These are phyloP conservation scores for Parnassius mnemosyne DNA, from an alignment of 2,888 invertebrate species.

Conservation along the genomic window DNA sequence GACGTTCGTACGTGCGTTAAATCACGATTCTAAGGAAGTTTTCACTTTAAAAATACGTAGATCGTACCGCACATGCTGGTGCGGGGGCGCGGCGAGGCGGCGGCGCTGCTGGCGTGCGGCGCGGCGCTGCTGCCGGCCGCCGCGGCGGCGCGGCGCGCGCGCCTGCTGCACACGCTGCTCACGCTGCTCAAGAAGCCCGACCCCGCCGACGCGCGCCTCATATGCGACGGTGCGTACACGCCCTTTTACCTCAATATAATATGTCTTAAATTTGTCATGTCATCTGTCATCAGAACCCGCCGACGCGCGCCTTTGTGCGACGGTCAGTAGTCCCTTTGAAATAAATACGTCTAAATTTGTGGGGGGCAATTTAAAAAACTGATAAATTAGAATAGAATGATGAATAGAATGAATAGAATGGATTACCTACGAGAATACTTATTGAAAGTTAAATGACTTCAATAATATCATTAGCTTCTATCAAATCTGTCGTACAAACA, in stretches of 20 bases:
- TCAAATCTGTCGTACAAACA: too few relatives aligned
- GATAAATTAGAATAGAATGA: too few relatives aligned
- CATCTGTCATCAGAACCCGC: conserved; percentile 60
- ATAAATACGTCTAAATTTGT: too few relatives aligned
- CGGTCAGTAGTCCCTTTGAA: not conserved
- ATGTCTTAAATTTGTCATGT: too few relatives aligned
- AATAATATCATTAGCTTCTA: too few relatives aligned
- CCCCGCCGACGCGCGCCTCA: conserved; percentile 53
- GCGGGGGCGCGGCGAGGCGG: conserved; percentile 60
- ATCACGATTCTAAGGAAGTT: too few relatives aligned
- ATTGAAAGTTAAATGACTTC: too few relatives aligned
- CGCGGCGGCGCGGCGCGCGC: conserved; percentile 52
- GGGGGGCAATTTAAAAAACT: too few relatives aligned
- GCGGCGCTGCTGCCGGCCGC: conserved; percentile 48
- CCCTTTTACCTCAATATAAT: too few relatives aligned
- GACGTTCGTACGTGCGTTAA: too few relatives aligned
- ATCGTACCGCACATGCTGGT: conserved; percentile 66
- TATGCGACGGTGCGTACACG: conserved; percentile 42
- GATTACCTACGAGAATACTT: too few relatives aligned
- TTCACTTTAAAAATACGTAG: conserved; percentile 34
- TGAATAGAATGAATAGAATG: too few relatives aligned
- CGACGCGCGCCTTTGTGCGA: conserved; percentile 61
- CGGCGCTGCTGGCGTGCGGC: conserved; percentile 54
- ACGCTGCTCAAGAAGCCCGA: conserved; percentile 68
- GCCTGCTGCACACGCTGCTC: conserved; percentile 61